phyloP scores from a whole-genome alignment of 1,140 invertebrate species.

The Calosoma granatense region DNA sequence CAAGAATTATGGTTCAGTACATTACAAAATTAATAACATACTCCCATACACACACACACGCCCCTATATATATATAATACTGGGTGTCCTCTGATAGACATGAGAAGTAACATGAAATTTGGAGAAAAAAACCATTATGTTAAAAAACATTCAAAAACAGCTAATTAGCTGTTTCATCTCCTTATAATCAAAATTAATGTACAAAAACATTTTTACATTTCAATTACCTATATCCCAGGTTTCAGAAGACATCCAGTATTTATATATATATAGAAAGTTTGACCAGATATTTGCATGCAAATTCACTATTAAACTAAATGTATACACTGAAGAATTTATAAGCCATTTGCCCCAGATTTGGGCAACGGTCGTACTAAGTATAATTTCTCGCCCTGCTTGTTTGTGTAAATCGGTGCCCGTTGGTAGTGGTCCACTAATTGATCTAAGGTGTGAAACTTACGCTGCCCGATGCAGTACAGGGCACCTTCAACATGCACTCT shows the following conservation, averaged over 20 bases:
- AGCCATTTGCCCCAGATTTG: constrained; percentile 36
- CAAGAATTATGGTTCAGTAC: too few species aligned
- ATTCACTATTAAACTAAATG: neutral
- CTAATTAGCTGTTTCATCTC: too few species aligned
- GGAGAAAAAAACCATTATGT: too few species aligned
- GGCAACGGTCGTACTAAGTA: constrained; percentile 82
- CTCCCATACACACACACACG: too few species aligned
- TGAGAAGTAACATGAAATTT: too few species aligned
- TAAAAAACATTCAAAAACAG: too few species aligned
- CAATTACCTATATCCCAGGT: neutral
- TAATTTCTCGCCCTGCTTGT: constrained; percentile 88
- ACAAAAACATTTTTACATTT: neutral
- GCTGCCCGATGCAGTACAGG: constrained; percentile 93
- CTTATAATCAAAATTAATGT: too few species aligned
- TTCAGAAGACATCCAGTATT: too few species aligned
- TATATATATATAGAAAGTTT: too few species aligned
- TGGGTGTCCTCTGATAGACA: too few species aligned
- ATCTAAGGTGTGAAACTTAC: constrained; percentile 91
- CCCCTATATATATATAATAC: too few species aligned
- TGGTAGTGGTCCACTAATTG: constrained; percentile 98
- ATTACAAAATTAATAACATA: too few species aligned
- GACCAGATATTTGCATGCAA: neutral
- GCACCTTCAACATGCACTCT: constrained; percentile 92
- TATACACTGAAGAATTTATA: neutral
- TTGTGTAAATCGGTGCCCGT: constrained; percentile 95